Evolutionary conservation across 2,888 invertebrate species (phyloP).

Genomic region (Selenia dentaria): DNA sequence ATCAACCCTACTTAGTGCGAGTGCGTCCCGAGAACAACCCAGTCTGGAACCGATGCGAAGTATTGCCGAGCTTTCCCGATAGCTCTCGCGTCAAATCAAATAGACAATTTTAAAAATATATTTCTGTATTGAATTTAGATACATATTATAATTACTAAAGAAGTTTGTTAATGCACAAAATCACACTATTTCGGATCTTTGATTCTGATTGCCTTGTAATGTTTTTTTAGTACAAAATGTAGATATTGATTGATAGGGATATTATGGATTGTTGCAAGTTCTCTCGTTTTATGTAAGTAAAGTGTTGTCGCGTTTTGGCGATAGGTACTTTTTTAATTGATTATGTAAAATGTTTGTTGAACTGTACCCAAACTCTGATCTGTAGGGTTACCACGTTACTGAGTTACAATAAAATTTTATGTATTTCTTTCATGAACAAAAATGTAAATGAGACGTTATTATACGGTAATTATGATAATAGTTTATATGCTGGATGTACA

Average conservation of each 20-base stretch:
- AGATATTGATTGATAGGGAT: constrained; percentile 45
- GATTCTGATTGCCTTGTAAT: constrained; percentile 65
- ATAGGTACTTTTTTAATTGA: constrained; percentile 20
- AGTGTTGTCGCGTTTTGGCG: constrained; percentile 40
- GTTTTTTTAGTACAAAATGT: constrained; percentile 68
- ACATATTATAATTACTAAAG: constrained; percentile 27
- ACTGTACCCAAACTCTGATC: constrained; percentile 1
- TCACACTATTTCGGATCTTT: constrained; percentile 53
- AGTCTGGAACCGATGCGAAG: background rate
- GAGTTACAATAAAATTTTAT: too few relatives aligned
- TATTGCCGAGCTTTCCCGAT: background rate
- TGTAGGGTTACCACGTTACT: too few relatives aligned
- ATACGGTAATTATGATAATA: too few relatives aligned
- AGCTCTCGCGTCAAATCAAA: constrained; percentile 8
- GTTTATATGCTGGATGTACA: too few relatives aligned
- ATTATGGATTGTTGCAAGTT: constrained; percentile 52
- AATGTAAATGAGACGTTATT: too few relatives aligned
- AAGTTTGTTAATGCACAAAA: constrained; percentile 61
- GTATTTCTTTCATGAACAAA: too few relatives aligned
- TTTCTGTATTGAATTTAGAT: constrained; percentile 31
- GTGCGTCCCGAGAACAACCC: background rate
- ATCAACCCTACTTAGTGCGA: background rate
- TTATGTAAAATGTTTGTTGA: constrained; percentile 20
- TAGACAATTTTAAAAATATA: constrained; percentile 20
- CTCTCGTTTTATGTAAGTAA: constrained; percentile 37